Conservation (phyloP, 35 echinoderm and acorn worm species). For the Acanthaster planci region DNA sequence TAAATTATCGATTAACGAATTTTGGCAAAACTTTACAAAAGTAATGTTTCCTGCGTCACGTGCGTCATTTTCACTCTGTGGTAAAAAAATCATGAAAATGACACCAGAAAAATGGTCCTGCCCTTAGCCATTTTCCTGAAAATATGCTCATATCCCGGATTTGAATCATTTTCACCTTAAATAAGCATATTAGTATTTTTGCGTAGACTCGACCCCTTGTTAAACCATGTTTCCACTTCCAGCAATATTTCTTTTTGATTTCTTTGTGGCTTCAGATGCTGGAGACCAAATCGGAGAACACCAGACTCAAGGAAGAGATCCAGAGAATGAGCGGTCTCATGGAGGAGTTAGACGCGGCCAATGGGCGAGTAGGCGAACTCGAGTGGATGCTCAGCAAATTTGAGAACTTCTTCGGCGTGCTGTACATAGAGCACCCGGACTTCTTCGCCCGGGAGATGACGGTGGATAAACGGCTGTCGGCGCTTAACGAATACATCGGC, state of each 20-base stretch:
- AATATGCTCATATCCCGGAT: no score
- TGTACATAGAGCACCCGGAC: conserved; percentile 74
- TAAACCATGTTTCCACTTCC: background rate
- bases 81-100: no score
- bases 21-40: no score
- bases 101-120: no score
- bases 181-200: no score
- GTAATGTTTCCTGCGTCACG: no score
- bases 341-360: background rate
- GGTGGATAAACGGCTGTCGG: conserved; percentile 54
- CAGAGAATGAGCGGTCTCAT: background rate
- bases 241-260: background rate
- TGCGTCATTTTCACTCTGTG: no score
- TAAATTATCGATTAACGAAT: no score
- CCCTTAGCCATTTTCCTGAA: no score
- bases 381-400: conserved; percentile 62
- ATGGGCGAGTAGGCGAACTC: conserved; percentile 35
- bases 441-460: conserved; percentile 49
- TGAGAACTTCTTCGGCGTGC: conserved; percentile 75
- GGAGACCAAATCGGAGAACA: background rate
- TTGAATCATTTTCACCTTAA: no score
- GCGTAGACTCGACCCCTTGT: no score
- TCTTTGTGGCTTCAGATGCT: background rate
- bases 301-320: background rate
- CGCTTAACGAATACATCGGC: conserved; percentile 75